These are phyloP conservation scores for Eilema griseolum DNA, from an alignment of 2,888 invertebrate genomes.

Conservation along the genomic window DNA sequence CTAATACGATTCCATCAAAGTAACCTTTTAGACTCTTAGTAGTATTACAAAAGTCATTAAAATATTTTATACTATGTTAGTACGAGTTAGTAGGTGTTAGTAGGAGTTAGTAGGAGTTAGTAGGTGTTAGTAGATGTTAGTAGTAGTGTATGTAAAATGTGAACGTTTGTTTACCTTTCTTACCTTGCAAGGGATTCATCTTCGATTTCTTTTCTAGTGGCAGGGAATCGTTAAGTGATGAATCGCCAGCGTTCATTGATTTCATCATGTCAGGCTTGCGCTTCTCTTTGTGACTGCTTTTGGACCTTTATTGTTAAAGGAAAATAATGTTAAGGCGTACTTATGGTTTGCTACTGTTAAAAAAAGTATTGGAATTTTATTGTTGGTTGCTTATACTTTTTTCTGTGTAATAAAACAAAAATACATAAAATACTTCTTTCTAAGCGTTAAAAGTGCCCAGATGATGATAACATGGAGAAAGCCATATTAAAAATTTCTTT, in stretches of 20 bases:
- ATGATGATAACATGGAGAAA: too few species aligned
- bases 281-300: slow-evolving; percentile 89
- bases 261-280: slow-evolving; percentile 79
- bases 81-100: too few species aligned
- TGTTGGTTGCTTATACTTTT: too few species aligned
- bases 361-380: not conserved
- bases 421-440: too few species aligned
- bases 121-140: too few species aligned
- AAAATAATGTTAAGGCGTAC: not conserved
- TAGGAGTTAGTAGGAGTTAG: too few species aligned
- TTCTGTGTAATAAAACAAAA: not conserved
- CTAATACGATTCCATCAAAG: too few species aligned
- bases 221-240: slow-evolving; percentile 74
- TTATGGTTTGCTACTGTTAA: not conserved
- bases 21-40: too few species aligned
- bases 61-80: not conserved
- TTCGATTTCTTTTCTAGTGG: slow-evolving; percentile 81
- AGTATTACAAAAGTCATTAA: not conserved
- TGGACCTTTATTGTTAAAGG: slow-evolving; percentile 78
- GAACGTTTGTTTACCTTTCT: slow-evolving; percentile 29
- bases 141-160: slow-evolving; percentile 2
- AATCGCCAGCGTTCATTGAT: slow-evolving; percentile 74
- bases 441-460: too few species aligned
- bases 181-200: slow-evolving; percentile 82
- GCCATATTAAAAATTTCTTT: too few species aligned